These are phyloP conservation scores for Varanus salvator DNA, from an alignment of 2,113 vertebrate species.

Conservation along the genomic window DNA sequence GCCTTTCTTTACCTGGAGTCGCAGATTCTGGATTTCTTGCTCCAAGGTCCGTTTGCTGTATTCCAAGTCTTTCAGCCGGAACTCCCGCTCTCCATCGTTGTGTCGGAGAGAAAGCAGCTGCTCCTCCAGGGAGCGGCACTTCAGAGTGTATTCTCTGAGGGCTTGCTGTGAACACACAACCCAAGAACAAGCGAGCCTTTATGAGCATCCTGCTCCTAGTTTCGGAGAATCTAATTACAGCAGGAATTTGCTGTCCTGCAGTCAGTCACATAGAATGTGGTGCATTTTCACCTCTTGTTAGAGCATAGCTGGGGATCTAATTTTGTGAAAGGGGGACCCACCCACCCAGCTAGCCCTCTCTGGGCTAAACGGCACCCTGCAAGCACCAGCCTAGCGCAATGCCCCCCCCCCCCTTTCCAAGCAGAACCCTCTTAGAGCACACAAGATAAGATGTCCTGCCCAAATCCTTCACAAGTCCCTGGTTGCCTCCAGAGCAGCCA, in stretches of 20 bases:
- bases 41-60: constrained; percentile 85
- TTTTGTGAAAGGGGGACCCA: too few species aligned
- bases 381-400: too few species aligned
- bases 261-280: too few species aligned
- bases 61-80: constrained; percentile 89
- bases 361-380: too few species aligned
- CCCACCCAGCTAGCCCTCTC: too few species aligned
- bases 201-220: not conserved
- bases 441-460: too few species aligned
- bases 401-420: too few species aligned
- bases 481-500: too few species aligned
- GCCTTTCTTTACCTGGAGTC: constrained; percentile 82
- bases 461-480: too few species aligned
- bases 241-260: not conserved
- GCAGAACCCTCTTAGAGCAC: too few species aligned
- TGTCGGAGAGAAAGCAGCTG: constrained; percentile 79
- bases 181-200: not conserved
- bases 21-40: constrained; percentile 90
- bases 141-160: constrained; percentile 79
- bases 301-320: too few species aligned
- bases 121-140: constrained; percentile 84
- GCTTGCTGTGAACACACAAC: constrained; percentile 74
- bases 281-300: not conserved
- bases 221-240: not conserved
- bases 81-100: constrained; percentile 82